These are phyloP conservation scores for Eunapius fragilis DNA, from an alignment of 37 sponge, comb jelly and placozoan species.

Conservation along the genomic window DNA sequence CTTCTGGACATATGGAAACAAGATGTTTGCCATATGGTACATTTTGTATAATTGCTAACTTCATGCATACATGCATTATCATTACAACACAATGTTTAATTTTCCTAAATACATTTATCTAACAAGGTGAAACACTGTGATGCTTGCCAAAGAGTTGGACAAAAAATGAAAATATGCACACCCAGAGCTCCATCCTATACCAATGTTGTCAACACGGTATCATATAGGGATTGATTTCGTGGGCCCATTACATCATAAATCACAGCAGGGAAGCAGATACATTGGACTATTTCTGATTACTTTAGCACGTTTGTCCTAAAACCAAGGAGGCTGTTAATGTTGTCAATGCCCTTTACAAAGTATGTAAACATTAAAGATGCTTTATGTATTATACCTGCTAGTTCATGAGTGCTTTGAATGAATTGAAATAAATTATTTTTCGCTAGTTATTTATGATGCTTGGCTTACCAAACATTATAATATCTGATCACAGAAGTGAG, in stretches of 20 bases:
- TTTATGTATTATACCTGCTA: too few relatives aligned
- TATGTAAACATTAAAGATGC: too few relatives aligned
- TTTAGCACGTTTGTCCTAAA: too few relatives aligned
- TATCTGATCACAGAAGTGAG: too few relatives aligned
- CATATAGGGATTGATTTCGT: neutral
- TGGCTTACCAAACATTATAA: neutral
- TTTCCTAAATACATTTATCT: neutral
- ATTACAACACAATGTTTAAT: neutral
- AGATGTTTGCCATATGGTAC: conserved; percentile 13
- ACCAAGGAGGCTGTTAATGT: too few relatives aligned
- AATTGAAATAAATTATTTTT: too few relatives aligned
- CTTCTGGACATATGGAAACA: conserved; percentile 34
- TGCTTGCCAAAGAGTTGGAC: neutral
- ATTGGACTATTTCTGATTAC: too few relatives aligned
- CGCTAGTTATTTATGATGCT: neutral
- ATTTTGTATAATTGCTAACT: conserved; percentile 5
- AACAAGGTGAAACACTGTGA: conserved; percentile 5
- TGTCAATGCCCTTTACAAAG: too few relatives aligned
- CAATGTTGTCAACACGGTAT: too few relatives aligned
- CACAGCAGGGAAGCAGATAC: neutral
- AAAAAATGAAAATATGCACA: neutral
- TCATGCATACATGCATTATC: neutral
- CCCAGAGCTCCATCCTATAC: neutral
- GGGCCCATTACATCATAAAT: conserved; percentile 8
- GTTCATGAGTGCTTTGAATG: too few relatives aligned